These are phyloP conservation scores for Damaliscus lunatus DNA, from an alignment of 2,113 vertebrate species.

Conservation along the genomic window DNA sequence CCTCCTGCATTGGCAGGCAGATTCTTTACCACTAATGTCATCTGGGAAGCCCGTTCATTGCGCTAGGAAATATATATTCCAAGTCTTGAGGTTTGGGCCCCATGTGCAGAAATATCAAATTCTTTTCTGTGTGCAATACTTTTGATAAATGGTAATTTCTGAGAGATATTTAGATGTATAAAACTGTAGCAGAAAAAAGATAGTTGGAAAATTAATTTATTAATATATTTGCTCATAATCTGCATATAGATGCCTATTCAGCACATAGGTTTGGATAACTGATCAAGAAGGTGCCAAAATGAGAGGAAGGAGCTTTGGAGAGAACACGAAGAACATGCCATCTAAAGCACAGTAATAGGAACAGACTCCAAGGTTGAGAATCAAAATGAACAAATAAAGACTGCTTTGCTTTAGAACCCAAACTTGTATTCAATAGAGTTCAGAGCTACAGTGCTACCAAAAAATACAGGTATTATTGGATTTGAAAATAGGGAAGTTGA, in stretches of 20 bases:
- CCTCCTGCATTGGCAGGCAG: not conserved
- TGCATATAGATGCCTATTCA: not conserved
- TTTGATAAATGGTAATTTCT: not conserved
- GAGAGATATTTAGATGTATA: not conserved
- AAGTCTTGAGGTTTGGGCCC: not conserved
- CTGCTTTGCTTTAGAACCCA: not conserved
- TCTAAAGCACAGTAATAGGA: not conserved
- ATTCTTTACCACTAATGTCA: not conserved
- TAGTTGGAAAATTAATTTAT: not conserved
- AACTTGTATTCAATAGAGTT: not conserved
- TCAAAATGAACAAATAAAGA: not conserved
- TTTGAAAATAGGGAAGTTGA: not conserved
- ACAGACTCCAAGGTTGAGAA: not conserved
- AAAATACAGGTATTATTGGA: not conserved
- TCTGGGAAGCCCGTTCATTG: not conserved
- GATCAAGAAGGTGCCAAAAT: not conserved
- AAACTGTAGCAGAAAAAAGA: not conserved
- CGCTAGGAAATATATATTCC: rapidly evolving
- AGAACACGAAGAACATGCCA: not conserved
- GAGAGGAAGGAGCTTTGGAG: not conserved
- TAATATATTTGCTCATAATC: not conserved
- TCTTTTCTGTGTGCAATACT: not conserved
- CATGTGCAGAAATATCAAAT: not conserved
- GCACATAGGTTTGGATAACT: not conserved
- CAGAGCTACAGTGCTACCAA: not conserved